Percentiles rank a stretch among this genome's conserved stretches.
Evolutionary conservation across 1,140 invertebrate species (phyloP).

Genomic region (Nephotettix cincticeps): DNA sequence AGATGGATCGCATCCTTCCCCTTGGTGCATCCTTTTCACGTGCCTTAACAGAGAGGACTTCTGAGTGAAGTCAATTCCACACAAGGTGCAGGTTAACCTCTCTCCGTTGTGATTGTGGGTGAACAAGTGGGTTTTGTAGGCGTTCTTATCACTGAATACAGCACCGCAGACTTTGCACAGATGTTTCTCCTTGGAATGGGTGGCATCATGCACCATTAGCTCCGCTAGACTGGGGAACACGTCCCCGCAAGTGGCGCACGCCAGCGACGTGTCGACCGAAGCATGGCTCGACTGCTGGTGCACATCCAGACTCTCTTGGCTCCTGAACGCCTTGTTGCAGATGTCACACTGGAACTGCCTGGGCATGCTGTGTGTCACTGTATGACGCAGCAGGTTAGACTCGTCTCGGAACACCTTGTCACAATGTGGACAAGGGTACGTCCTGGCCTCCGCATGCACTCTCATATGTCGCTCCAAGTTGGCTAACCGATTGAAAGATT

Average conservation of each 20-base stretch:
- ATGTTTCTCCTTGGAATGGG: constrained; percentile 17
- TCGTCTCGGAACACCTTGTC: constrained; percentile 32
- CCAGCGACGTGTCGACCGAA: constrained; percentile 3
- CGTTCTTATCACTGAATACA: constrained; percentile 34
- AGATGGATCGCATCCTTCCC: background rate
- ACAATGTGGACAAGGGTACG: constrained; percentile 33
- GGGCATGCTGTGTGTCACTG: constrained; percentile 17
- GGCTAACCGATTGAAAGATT: constrained; percentile 34
- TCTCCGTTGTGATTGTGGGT: constrained; percentile 36
- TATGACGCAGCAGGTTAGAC: constrained; percentile 24
- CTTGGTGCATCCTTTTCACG: constrained; percentile 39
- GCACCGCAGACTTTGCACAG: constrained; percentile 37
- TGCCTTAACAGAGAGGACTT: constrained; percentile 41
- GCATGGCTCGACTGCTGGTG: constrained; percentile 17
- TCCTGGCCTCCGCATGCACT: constrained; percentile 22
- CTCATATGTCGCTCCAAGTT: constrained; percentile 34
- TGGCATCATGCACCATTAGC: constrained; percentile 24
- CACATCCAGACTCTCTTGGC: background rate
- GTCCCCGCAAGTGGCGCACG: constrained; percentile 11
- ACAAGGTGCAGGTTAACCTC: constrained; percentile 37
- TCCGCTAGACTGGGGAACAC: constrained; percentile 4
- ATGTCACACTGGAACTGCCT: constrained; percentile 18
- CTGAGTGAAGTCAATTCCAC: constrained; percentile 41
- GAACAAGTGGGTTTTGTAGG: constrained; percentile 37
- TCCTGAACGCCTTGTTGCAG: constrained; percentile 14